A percentile compares a stretch with the other conserved stretches of the same genome.
Evolutionary conservation across 30 jellyfish, hydroid and myxozoan genomes (phyloP).

Genomic region (Cassiopea andromeda): DNA sequence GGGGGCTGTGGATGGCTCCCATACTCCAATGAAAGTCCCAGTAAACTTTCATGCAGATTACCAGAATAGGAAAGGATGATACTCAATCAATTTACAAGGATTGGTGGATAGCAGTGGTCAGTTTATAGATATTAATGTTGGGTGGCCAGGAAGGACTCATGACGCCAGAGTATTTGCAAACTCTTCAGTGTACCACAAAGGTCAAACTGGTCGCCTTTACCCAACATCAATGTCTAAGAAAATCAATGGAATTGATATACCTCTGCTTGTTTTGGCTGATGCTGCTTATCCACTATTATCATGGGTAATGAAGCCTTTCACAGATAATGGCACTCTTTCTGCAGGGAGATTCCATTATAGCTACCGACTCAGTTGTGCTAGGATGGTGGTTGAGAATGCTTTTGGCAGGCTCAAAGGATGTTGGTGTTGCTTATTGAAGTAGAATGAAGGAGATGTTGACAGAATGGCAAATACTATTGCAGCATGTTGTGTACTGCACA

Average conservation of each 20-base stretch:
- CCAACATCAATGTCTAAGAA: constrained; percentile 17
- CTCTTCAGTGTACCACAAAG: constrained; percentile 10
- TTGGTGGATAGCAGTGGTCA: constrained; percentile 19
- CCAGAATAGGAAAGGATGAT: constrained; percentile 56
- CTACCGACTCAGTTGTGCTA: constrained; percentile 11
- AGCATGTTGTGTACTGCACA: constrained; percentile 42
- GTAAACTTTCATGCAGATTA: constrained; percentile 46
- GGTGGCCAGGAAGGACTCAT: constrained; percentile 63
- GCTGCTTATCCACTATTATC: constrained; percentile 55
- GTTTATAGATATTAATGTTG: constrained; percentile 49
- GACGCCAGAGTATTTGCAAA: constrained; percentile 55
- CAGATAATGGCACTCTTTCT: constrained; percentile 42
- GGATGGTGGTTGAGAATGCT: constrained; percentile 1
- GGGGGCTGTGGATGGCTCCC: constrained; percentile 72
- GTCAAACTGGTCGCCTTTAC: constrained; percentile 18
- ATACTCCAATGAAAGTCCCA: constrained; percentile 62
- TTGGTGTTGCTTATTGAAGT: constrained; percentile 42
- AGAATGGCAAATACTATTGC: constrained; percentile 12
- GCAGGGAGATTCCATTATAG: constrained; percentile 16
- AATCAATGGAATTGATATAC: constrained; percentile 28
- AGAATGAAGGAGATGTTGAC: constrained; percentile 18
- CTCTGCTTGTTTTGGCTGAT: constrained; percentile 22
- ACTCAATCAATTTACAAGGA: constrained; percentile 41
- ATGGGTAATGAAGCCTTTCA: constrained; percentile 27
- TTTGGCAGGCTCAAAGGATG: constrained; percentile 15